These are phyloP conservation scores for Tenthredo mesomela DNA, from an alignment of 2,888 invertebrate genomes.

Conservation along the genomic window DNA sequence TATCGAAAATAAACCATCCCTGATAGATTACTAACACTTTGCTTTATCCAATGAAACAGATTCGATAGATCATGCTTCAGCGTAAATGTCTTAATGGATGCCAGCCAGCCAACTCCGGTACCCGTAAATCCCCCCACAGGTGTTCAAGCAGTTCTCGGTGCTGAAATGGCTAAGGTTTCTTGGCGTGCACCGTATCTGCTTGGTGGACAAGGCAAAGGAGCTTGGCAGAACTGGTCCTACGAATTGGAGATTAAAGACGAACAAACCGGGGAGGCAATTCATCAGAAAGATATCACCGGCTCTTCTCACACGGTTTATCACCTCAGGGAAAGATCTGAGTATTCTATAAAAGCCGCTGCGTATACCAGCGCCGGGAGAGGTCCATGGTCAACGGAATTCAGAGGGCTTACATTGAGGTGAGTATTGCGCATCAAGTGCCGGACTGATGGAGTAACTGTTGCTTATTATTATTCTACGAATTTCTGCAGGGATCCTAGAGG, in stretches of 20 bases:
- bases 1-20: background rate
- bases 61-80: constrained; percentile 79
- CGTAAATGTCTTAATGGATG: constrained; percentile 75
- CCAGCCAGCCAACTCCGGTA: constrained; percentile 89
- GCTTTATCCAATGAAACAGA: constrained; percentile 58
- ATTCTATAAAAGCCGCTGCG: constrained; percentile 89
- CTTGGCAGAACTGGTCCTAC: constrained; percentile 89
- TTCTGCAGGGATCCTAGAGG: constrained; percentile 76
- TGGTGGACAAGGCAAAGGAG: constrained; percentile 84
- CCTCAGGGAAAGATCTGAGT: constrained; percentile 87
- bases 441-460: background rate
- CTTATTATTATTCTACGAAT: background rate
- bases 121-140: constrained; percentile 89
- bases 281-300: constrained; percentile 80
- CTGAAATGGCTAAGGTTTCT: constrained; percentile 86
- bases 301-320: constrained; percentile 84
- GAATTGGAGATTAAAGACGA: constrained; percentile 85
- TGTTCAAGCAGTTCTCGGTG: constrained; percentile 90
- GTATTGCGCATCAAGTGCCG: background rate
- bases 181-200: constrained; percentile 91
- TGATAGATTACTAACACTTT: background rate
- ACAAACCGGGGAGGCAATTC: constrained; percentile 75
- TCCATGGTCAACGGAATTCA: constrained; percentile 89
- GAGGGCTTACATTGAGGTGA: constrained; percentile 84
- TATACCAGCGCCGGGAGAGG: constrained; percentile 88